phyloP scores from a whole-genome alignment of 1,140 invertebrate species.

The Andricus grossulariae region DNA sequence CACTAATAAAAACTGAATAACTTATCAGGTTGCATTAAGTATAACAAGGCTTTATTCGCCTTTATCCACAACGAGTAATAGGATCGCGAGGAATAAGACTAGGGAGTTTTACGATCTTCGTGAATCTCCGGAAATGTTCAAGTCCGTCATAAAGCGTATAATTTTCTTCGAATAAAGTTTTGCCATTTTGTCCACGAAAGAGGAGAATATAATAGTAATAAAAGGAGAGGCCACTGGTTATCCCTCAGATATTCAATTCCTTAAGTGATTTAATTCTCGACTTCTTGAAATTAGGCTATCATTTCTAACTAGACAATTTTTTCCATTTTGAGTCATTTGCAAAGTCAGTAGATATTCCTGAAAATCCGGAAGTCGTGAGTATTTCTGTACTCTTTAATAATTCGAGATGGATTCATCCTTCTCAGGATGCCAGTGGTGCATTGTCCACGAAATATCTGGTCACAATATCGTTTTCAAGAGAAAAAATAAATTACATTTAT shows the following conservation, averaged over 20 bases:
- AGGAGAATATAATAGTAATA: not conserved
- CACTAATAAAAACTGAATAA: too few species aligned
- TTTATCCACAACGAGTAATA: not conserved
- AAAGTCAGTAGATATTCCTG: not conserved
- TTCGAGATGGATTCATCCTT: not conserved
- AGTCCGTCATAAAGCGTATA: not conserved
- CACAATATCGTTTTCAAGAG: too few species aligned
- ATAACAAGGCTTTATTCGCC: too few species aligned
- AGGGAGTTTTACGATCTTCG: not conserved
- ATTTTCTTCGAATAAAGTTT: not conserved
- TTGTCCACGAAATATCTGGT: too few species aligned
- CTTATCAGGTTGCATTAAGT: too few species aligned
- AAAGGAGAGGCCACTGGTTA: not conserved
- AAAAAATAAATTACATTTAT: too few species aligned
- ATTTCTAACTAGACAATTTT: conserved; percentile 1
- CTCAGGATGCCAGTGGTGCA: not conserved
- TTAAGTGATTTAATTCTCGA: too few species aligned
- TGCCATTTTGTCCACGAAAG: not conserved
- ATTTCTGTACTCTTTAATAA: not conserved
- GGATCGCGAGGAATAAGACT: not conserved
- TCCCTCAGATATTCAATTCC: too few species aligned
- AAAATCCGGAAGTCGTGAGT: not conserved
- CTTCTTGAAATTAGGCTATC: too few species aligned
- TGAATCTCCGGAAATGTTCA: not conserved
- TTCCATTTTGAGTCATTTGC: not conserved